Percentiles rank a stretch among this genome's conserved stretches.
Conservation (phyloP, 1,140 invertebrate genomes). For the Drosophila subpulchrella region DNA sequence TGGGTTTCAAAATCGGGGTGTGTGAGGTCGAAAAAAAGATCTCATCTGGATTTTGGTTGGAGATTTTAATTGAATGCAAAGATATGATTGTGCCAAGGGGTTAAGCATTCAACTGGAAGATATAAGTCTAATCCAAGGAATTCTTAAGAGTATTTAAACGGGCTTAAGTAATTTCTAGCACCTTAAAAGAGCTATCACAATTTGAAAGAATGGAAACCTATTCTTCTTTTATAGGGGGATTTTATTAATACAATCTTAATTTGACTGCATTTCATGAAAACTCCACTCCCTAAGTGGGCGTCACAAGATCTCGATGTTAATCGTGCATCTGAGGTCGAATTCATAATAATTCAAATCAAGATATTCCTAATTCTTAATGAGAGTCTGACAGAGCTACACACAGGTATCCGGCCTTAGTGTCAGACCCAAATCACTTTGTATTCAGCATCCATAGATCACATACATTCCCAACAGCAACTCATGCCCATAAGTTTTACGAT, state of each 20-base stretch:
- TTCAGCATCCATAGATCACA: conserved; percentile 17
- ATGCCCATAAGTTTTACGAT: conserved; percentile 15
- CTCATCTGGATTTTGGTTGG: conserved; percentile 6
- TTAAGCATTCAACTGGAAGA: not conserved
- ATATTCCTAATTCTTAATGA: not conserved
- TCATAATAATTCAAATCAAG: not conserved
- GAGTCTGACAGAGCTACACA: not conserved
- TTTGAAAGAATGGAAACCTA: no score
- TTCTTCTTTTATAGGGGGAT: no score
- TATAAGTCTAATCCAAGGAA: not conserved
- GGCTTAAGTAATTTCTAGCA: no score
- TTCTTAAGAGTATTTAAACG: not conserved
- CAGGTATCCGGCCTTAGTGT: not conserved
- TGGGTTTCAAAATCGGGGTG: conserved; percentile 15
- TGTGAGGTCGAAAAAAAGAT: conserved; percentile 12
- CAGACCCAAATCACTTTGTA: conserved; percentile 10
- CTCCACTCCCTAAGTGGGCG: no score
- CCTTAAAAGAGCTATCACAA: no score
- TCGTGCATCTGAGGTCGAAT: not conserved
- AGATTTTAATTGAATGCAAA: not conserved
- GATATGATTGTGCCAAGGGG: not conserved
- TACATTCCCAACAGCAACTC: conserved; percentile 13
- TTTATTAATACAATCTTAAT: no score
- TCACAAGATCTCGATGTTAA: not conserved
- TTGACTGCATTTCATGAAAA: no score